Conservation (phyloP, 2,888 invertebrate species). For the Drosophila anomelani region DNA sequence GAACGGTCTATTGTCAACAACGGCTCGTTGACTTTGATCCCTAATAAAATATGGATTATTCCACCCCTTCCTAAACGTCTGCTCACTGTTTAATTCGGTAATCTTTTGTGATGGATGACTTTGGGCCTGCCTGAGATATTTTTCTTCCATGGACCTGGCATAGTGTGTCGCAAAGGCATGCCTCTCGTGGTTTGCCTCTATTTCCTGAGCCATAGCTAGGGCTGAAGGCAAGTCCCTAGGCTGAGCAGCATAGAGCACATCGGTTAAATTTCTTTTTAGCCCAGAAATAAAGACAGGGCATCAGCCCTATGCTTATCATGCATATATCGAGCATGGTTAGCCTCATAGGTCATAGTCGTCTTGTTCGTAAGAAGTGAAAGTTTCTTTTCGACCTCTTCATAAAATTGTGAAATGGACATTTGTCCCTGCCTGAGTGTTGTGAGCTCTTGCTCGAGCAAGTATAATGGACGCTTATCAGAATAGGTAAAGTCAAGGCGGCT, state of each 20-base stretch:
- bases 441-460: not conserved
- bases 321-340: not conserved
- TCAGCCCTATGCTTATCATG: not conserved
- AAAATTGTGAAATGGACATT: constrained; percentile 6
- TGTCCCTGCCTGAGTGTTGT: constrained; percentile 2
- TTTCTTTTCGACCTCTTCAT: constrained; percentile 1
- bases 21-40: too few relatives aligned
- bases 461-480: constrained; percentile 9
- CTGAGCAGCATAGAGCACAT: constrained; percentile 9
- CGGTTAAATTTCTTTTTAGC: not conserved
- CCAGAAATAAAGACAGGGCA: constrained; percentile 3
- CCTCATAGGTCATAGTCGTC: not conserved
- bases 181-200: not conserved
- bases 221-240: not conserved
- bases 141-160: not conserved
- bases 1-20: too few relatives aligned
- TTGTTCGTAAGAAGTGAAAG: not conserved
- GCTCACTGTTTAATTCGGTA: too few relatives aligned
- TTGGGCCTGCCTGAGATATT: not conserved
- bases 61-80: too few relatives aligned
- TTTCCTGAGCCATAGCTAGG: not conserved
- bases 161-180: not conserved
- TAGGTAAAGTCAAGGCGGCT: not conserved
- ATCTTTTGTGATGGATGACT: too few relatives aligned
- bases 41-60: too few relatives aligned